These are phyloP conservation scores for Porites australiensis DNA, from an alignment of 64 coral and sea anemone species.

Conservation along the genomic window DNA sequence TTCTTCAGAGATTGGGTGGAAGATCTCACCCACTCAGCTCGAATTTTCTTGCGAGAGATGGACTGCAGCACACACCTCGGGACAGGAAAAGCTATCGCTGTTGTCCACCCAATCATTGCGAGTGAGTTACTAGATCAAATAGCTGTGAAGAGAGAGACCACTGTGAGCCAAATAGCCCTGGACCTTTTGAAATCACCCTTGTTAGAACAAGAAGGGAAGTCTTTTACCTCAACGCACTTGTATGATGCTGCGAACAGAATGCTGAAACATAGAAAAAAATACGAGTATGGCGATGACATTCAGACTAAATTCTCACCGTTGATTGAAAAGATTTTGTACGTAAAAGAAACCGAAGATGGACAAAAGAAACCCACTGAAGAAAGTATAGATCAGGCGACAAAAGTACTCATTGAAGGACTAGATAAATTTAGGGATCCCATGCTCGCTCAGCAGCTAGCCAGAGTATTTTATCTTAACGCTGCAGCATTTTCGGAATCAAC, in stretches of 20 bases:
- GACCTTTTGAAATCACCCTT: conserved; percentile 41
- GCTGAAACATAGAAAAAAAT: conserved; percentile 68
- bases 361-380: conserved; percentile 28
- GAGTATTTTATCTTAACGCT: conserved; percentile 70
- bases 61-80: conserved; percentile 31
- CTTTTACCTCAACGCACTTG: conserved; percentile 1
- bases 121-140: conserved; percentile 34
- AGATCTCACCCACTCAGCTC: conserved; percentile 51
- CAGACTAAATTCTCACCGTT: conserved; percentile 63
- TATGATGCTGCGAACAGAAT: conserved; percentile 24
- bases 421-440: conserved; percentile 58
- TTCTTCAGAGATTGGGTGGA: conserved; percentile 59
- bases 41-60: conserved; percentile 57
- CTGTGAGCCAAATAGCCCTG: conserved; percentile 39
- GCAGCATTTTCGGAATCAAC: neutral
- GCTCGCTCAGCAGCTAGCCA: conserved; percentile 69
- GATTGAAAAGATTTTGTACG: conserved; percentile 75
- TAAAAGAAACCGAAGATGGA: neutral
- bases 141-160: neutral
- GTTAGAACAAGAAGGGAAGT: conserved; percentile 11
- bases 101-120: conserved; percentile 62
- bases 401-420: conserved; percentile 36
- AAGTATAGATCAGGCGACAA: conserved; percentile 30
- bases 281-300: conserved; percentile 58
- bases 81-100: conserved; percentile 66